Conservation (phyloP, 2,113 vertebrate species). For the Sylvilagus bachmani region DNA sequence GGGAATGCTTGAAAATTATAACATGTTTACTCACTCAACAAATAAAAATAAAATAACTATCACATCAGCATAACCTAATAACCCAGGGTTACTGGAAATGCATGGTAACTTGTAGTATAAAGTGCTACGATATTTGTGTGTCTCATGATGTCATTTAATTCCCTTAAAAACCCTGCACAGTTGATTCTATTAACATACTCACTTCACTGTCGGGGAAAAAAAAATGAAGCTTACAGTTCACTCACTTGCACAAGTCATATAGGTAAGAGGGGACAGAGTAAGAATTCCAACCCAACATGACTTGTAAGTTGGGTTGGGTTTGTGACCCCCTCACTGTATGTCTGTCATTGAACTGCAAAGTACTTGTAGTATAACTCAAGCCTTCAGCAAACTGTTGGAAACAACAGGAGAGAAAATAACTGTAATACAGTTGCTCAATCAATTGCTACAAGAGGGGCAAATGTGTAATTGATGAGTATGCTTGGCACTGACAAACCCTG, state of each 20-base stretch:
- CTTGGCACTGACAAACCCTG: not conserved
- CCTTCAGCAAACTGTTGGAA: not conserved
- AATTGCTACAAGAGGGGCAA: not conserved
- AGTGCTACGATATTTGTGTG: not conserved
- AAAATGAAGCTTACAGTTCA: not conserved
- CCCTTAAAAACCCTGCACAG: not conserved
- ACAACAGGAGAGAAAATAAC: not conserved
- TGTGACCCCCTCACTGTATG: not conserved
- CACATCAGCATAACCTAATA: not conserved
- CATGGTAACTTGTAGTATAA: not conserved
- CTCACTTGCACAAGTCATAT: not conserved
- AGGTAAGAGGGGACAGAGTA: not conserved
- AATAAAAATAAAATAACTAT: not conserved
- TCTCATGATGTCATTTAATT: not conserved
- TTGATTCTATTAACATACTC: not conserved
- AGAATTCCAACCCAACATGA: not conserved
- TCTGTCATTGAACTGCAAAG: not conserved
- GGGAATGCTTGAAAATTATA: not conserved
- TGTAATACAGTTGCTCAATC: not conserved
- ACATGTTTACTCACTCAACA: conserved; percentile 11
- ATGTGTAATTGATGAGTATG: not conserved
- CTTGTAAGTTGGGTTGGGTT: not conserved
- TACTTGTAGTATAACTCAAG: not conserved
- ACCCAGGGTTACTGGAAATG: not conserved
- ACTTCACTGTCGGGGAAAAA: not conserved